Evolutionary conservation across 2,888 invertebrate genomes (phyloP).

Genomic region (Leucoma salicis): DNA sequence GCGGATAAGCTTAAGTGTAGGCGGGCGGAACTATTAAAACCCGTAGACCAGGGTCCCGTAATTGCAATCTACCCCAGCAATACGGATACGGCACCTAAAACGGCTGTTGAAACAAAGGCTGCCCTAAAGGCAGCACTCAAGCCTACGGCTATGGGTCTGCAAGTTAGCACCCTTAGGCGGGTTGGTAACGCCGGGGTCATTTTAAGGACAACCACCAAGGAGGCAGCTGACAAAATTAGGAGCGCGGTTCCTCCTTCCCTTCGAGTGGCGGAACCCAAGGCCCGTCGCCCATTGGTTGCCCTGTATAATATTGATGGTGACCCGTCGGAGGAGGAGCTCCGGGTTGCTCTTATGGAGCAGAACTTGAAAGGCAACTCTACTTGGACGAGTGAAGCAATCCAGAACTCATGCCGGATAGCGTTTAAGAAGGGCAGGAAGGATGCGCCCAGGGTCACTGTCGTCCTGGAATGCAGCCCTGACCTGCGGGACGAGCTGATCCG

Average conservation of each 20-base stretch:
- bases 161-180: not conserved
- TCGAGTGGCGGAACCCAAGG: not conserved
- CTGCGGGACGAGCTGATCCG: too few species aligned
- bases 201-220: not conserved
- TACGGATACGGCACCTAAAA: not conserved
- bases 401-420: not conserved
- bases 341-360: not conserved
- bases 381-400: not conserved
- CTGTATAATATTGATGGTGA: not conserved
- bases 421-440: not conserved
- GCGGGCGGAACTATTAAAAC: not conserved
- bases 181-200: not conserved
- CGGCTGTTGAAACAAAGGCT: not conserved
- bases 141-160: not conserved
- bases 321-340: too few species aligned
- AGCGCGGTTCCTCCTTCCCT: not conserved
- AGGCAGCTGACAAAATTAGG: not conserved
- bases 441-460: not conserved
- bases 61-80: not conserved
- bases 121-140: not conserved
- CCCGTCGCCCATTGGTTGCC: not conserved
- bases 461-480: not conserved
- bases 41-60: not conserved
- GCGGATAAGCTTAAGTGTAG: not conserved
- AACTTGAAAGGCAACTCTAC: not conserved